These are phyloP conservation scores for Psylliodes chrysocephalus DNA, from an alignment of 2,888 invertebrate species.

Conservation along the genomic window DNA sequence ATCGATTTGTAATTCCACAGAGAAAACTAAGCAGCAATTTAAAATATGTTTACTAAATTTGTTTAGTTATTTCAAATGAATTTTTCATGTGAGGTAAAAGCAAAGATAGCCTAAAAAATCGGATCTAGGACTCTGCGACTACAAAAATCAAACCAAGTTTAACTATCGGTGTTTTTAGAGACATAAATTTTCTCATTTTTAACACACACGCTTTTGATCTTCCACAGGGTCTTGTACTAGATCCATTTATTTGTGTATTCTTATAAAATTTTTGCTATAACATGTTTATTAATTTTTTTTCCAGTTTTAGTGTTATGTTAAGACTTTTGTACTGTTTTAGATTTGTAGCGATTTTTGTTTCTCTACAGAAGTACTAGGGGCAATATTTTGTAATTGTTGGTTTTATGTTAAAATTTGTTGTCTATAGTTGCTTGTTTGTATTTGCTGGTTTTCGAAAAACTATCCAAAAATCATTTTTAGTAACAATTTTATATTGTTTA, in stretches of 20 bases:
- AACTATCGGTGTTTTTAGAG: conserved; percentile 16
- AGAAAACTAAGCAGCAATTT: too few relatives aligned
- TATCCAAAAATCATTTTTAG: neutral
- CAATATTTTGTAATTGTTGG: conserved; percentile 29
- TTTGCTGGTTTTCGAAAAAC: neutral
- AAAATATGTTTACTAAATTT: too few relatives aligned
- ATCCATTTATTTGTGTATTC: conserved; percentile 3
- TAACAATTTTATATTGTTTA: too few relatives aligned
- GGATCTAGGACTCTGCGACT: conserved; percentile 15
- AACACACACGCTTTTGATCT: neutral
- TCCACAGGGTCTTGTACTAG: conserved; percentile 14
- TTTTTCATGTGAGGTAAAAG: neutral
- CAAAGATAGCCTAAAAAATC: neutral
- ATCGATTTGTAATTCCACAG: too few relatives aligned
- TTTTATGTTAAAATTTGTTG: conserved; percentile 24
- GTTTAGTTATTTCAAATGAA: too few relatives aligned
- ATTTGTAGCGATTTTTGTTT: conserved; percentile 27
- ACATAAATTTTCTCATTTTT: conserved; percentile 9
- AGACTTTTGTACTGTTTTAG: conserved; percentile 29
- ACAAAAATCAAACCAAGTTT: neutral
- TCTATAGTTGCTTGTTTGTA: conserved; percentile 26
- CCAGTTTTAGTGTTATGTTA: conserved; percentile 21
- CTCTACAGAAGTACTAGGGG: conserved; percentile 14
- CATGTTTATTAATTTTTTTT: conserved; percentile 17
- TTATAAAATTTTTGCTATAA: conserved; percentile 5